phyloP scores from a whole-genome alignment of 2,888 invertebrate species.

The Pollenia amentaria region DNA sequence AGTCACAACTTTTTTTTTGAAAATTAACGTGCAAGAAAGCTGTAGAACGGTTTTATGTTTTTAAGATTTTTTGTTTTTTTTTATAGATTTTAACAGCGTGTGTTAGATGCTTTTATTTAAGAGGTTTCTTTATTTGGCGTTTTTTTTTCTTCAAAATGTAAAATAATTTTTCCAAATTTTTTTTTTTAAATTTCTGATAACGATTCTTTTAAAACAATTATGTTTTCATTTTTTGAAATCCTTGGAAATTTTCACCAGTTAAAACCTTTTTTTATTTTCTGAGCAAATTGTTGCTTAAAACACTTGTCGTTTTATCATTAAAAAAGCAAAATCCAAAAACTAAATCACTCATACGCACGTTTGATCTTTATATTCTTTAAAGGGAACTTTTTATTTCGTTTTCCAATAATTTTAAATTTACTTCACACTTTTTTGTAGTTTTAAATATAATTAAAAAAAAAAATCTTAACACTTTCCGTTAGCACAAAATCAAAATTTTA shows the following conservation, averaged over 20 bases:
- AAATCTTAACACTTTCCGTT: slow-evolving; percentile 32
- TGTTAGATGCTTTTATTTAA: background rate
- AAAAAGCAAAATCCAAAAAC: background rate
- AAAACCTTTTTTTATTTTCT: background rate
- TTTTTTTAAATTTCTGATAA: too few relatives aligned
- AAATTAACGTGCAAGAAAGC: too few relatives aligned
- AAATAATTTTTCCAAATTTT: too few relatives aligned
- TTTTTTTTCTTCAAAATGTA: background rate
- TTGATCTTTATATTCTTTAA: background rate
- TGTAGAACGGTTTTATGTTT: background rate
- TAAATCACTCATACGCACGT: slow-evolving; percentile 23
- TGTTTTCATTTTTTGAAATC: background rate
- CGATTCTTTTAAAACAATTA: background rate
- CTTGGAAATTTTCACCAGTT: background rate
- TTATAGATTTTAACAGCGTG: too few relatives aligned
- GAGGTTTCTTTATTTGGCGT: background rate
- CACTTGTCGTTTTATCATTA: slow-evolving; percentile 36
- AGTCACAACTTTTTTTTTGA: background rate
- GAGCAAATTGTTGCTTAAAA: slow-evolving; percentile 48
- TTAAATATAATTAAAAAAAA: slow-evolving; percentile 3
- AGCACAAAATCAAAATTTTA: background rate
- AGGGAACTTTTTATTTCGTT: background rate
- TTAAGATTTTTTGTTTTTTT: background rate
- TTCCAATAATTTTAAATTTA: slow-evolving; percentile 48
- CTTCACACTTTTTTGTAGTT: slow-evolving; percentile 42